Percentiles rank a stretch among this genome's conserved stretches.
phyloP scores from a whole-genome alignment of 2,113 vertebrate genomes.

The Cercocebus atys region DNA sequence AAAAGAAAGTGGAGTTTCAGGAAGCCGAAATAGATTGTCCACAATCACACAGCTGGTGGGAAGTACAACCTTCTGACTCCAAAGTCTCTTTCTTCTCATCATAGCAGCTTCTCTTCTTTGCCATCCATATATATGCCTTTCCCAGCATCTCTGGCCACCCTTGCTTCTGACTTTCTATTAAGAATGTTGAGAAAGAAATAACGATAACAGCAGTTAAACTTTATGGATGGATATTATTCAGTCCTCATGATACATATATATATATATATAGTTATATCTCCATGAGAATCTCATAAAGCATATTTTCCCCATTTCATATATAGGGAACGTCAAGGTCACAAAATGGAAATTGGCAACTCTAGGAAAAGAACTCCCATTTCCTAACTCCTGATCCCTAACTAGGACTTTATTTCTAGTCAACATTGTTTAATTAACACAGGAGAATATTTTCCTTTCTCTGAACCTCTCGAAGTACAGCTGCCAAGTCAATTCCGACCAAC shows the following conservation, averaged over 20 bases:
- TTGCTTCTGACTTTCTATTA: not conserved
- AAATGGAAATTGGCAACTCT: slow-evolving; percentile 14
- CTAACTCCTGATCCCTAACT: not conserved
- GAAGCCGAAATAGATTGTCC: not conserved
- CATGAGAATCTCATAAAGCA: not conserved
- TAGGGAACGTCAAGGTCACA: not conserved
- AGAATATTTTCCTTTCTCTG: slow-evolving; percentile 1
- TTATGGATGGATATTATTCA: not conserved
- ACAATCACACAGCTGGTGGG: not conserved
- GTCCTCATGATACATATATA: not conserved
- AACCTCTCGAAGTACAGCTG: not conserved
- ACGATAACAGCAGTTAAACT: not conserved
- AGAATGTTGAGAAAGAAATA: not conserved
- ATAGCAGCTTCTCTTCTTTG: not conserved
- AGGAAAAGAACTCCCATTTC: not conserved
- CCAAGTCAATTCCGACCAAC: slow-evolving; percentile 32
- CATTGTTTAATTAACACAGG: slow-evolving; percentile 33
- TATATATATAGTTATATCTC: not conserved
- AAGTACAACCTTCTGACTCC: not conserved
- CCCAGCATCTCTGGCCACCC: not conserved
- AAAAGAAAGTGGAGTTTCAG: not conserved
- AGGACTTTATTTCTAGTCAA: slow-evolving; percentile 38
- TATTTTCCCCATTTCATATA: not conserved
- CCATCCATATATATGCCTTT: not conserved
- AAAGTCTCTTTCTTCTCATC: not conserved